Base-by-base conservation (phyloP, 1,140 invertebrate species). In the Magallana ariakensis region DNA sequence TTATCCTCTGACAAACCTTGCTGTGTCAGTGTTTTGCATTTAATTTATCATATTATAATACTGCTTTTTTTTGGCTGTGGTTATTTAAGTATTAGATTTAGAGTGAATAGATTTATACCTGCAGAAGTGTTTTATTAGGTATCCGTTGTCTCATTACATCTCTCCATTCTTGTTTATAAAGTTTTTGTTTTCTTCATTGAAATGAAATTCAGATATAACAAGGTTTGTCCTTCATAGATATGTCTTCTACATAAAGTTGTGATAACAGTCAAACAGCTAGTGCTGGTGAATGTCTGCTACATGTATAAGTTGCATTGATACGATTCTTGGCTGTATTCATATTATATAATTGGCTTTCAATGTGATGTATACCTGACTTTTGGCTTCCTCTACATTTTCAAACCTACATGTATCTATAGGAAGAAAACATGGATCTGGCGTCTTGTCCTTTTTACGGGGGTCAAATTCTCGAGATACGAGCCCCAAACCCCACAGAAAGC, bases 371-470 rank as follows among this genome's bases (percentile, higher is more conserved):
- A 75, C 66, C 33, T 75, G 33, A 75, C 66, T 26, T n/a, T 75
- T 33, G 22, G 66, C 66, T 75, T 75, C 33, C 22, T 75, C 19
- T 46, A 46, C 22, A 11, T 75, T 26, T 33, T 16, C 33, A n/a
- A 55, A 56, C 80, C 19, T 1, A 82, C 80, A n/a, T n/a, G n/a
- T n/a, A n/a, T n/a, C 55, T 53, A 1, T 54, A 86, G 66, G 66
- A 57, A 83, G 62, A 57, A 84, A 88, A 86, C 83, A 85, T 75
- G 87, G 89, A 84, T 85, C 84, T 80, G 90, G 91, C 55, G 87
- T 93, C 60, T 85, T 93, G 75, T 90, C 91, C 19, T 93, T 93
- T 88, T 89, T 93, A 60, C 89, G 92, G 46, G 90, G 91, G 75
- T 54, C 84, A 60, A 81, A 83, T n/a, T 58, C 86, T 10, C 90